phyloP scores from a whole-genome alignment of 2,888 invertebrate genomes.

The Heteromyza rotundicornis region DNA sequence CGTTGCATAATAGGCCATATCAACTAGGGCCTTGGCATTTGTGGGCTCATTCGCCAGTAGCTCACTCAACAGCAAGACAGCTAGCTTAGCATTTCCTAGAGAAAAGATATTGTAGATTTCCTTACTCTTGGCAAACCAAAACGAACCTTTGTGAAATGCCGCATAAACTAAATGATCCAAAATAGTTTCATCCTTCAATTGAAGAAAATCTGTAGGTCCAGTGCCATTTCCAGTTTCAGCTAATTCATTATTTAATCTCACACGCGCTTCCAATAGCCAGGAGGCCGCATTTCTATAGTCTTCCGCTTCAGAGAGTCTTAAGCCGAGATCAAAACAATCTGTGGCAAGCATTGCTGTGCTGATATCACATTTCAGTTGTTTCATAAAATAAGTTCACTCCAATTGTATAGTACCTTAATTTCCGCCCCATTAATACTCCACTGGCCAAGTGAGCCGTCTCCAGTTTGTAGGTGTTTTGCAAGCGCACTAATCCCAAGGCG shows the following conservation, averaged over 20 bases:
- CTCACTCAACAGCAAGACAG: constrained; percentile 4
- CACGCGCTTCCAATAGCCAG: constrained; percentile 30
- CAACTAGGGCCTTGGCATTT: constrained; percentile 1
- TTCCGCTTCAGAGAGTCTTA: constrained; percentile 18
- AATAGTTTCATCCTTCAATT: constrained; percentile 29
- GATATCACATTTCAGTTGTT: too few species aligned
- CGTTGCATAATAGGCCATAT: not conserved
- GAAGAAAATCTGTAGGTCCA: constrained; percentile 15
- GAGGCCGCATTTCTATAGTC: constrained; percentile 26
- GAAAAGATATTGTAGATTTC: not conserved
- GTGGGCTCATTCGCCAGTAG: constrained; percentile 26
- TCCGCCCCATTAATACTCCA: constrained; percentile 79
- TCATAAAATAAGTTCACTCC: too few species aligned
- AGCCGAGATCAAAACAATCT: constrained; percentile 31
- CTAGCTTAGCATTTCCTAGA: constrained; percentile 19
- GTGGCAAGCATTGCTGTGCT: constrained; percentile 22
- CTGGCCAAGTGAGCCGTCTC: constrained; percentile 80
- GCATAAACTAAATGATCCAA: constrained; percentile 33
- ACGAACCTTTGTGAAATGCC: constrained; percentile 19
- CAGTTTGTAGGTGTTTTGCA: constrained; percentile 88
- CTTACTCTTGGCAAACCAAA: not conserved
- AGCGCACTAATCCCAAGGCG: constrained; percentile 84
- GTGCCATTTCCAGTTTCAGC: not conserved
- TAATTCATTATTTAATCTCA: not conserved
- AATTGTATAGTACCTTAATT: too few species aligned